Evolutionary conservation across 1,140 invertebrate genomes (phyloP).

Genomic region (Papilio machaon): DNA sequence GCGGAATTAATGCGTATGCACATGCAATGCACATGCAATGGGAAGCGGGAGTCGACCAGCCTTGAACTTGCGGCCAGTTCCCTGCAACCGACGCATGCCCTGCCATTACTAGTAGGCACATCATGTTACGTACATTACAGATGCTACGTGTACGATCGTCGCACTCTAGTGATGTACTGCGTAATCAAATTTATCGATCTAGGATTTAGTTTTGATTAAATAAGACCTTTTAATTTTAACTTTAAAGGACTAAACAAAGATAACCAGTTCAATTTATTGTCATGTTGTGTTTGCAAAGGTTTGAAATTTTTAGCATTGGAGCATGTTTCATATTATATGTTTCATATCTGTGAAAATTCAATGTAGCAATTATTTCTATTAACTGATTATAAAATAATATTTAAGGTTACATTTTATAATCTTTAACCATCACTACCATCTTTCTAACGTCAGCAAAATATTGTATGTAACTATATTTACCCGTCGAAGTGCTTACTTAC

Average conservation of each 20-base stretch:
- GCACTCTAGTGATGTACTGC: slow-evolving; percentile 9
- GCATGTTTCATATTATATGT: no score
- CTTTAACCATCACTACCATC: neutral
- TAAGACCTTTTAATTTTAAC: neutral
- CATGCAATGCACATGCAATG: slow-evolving; percentile 78
- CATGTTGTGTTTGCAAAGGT: no score
- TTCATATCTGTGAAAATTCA: no score
- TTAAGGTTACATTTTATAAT: neutral
- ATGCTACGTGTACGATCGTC: slow-evolving; percentile 14
- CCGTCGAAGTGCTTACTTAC: slow-evolving; percentile 29
- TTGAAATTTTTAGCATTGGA: no score
- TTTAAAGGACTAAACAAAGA: no score
- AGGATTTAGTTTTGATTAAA: neutral
- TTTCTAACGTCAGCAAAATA: slow-evolving; percentile 6
- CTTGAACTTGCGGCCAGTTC: slow-evolving; percentile 75
- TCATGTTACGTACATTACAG: slow-evolving; percentile 58
- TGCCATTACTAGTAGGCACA: slow-evolving; percentile 71
- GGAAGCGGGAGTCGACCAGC: slow-evolving; percentile 71
- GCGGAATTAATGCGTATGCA: slow-evolving; percentile 78
- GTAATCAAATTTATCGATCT: neutral
- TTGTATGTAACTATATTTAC: slow-evolving; percentile 38
- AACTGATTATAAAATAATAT: no score
- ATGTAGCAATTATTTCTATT: no score
- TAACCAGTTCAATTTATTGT: no score
- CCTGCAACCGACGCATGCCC: slow-evolving; percentile 66